A percentile compares a stretch with the other conserved stretches of the same genome.
Evolutionary conservation across 2,113 vertebrate genomes (phyloP).

Genomic region (Caranx melampygus): DNA sequence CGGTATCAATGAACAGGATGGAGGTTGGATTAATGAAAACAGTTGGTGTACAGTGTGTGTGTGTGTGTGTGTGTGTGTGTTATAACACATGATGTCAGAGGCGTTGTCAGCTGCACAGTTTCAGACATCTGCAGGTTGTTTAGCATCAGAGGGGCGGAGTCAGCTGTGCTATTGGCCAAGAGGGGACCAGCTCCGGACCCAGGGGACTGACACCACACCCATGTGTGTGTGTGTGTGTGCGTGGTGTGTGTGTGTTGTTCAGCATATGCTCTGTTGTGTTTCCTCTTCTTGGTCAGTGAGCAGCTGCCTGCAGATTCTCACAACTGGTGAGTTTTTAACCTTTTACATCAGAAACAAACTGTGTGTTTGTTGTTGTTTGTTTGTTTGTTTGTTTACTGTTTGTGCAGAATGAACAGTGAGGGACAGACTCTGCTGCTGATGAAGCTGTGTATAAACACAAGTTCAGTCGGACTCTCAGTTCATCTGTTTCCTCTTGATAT

Average conservation of each 20-base stretch:
- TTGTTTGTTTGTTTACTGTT: not conserved
- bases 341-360: not conserved
- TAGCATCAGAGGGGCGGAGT: conserved; percentile 56
- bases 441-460: not conserved
- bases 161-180: conserved; percentile 35
- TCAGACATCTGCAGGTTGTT: conserved; percentile 67
- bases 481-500: not conserved
- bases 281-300: conserved; percentile 7
- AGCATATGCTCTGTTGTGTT: conserved; percentile 35
- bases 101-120: conserved; percentile 44
- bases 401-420: not conserved
- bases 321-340: conserved; percentile 58
- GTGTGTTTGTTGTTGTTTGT: not conserved
- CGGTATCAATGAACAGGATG: not conserved
- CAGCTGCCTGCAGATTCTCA: conserved; percentile 23
- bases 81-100: conserved; percentile 55
- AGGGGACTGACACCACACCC: conserved; percentile 73
- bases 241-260: conserved; percentile 17
- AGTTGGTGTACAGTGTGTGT: not conserved
- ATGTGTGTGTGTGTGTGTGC: conserved; percentile 35
- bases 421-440: not conserved
- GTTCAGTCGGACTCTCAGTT: not conserved
- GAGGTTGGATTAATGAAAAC: not conserved
- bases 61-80: conserved; percentile 20
- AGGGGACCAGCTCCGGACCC: conserved; percentile 45